Conservation (phyloP, 1,140 invertebrate species). For the Papilio xuthus region DNA sequence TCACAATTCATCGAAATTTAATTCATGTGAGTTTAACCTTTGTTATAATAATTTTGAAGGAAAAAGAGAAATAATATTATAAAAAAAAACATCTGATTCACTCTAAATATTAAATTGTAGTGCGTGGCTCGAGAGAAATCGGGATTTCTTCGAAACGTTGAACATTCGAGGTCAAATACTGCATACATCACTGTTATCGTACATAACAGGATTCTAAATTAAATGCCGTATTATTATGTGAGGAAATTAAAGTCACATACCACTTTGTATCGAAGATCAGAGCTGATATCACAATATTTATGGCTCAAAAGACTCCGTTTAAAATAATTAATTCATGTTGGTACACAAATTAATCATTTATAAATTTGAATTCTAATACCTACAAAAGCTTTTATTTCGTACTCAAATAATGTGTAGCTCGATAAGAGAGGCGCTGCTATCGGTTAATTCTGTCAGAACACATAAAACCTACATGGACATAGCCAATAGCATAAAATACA, state of each 20-base stretch:
- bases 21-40: neutral
- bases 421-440: too few relatives aligned
- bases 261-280: neutral
- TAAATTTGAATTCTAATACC: too few relatives aligned
- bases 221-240: neutral
- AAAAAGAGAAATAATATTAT: neutral
- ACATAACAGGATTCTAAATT: neutral
- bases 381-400: too few relatives aligned
- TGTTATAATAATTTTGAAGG: neutral
- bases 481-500: too few relatives aligned
- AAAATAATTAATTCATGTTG: too few relatives aligned
- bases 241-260: neutral
- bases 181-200: constrained; percentile 20
- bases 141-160: constrained; percentile 11
- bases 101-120: constrained; percentile 3
- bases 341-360: too few relatives aligned
- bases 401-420: too few relatives aligned
- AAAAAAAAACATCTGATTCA: neutral
- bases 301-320: too few relatives aligned
- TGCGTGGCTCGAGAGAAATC: constrained; percentile 4
- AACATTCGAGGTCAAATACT: constrained; percentile 4
- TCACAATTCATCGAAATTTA: neutral
- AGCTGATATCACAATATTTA: too few relatives aligned
- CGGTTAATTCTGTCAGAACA: too few relatives aligned
- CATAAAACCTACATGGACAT: too few relatives aligned